Conservation (phyloP, 2,113 vertebrate genomes). For the Ciconia boyciana region DNA sequence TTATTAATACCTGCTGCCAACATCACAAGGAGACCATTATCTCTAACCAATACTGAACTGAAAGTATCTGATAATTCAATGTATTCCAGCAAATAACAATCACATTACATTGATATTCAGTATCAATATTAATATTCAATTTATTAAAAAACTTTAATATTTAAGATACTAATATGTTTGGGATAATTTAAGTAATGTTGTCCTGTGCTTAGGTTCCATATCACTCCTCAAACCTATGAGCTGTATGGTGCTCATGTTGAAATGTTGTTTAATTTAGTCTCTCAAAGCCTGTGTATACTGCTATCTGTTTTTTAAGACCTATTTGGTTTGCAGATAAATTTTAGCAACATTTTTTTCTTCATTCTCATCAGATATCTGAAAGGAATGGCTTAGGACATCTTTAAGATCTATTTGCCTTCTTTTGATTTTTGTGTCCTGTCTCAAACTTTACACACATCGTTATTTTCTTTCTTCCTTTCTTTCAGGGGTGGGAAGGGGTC, state of each 20-base stretch:
- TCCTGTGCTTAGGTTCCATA: background rate
- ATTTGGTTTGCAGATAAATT: background rate
- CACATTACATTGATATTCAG: background rate
- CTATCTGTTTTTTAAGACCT: background rate
- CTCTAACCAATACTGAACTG: background rate
- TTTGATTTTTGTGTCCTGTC: background rate
- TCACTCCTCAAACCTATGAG: background rate
- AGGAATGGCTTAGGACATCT: background rate
- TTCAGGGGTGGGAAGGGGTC: background rate
- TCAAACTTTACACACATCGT: background rate
- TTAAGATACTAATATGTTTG: background rate
- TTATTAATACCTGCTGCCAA: background rate
- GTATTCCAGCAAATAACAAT: background rate
- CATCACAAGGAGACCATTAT: background rate
- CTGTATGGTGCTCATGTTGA: background rate
- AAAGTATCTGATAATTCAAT: background rate
- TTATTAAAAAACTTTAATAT: background rate
- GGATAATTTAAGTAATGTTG: background rate
- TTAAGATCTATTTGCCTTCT: background rate
- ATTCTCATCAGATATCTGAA: background rate
- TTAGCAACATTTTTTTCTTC: background rate
- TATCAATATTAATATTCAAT: background rate
- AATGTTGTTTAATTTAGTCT: background rate
- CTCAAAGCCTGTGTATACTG: background rate
- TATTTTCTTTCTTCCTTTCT: background rate